phyloP scores from a whole-genome alignment of 2,113 vertebrate species.

The Alaudala cheleensis region DNA sequence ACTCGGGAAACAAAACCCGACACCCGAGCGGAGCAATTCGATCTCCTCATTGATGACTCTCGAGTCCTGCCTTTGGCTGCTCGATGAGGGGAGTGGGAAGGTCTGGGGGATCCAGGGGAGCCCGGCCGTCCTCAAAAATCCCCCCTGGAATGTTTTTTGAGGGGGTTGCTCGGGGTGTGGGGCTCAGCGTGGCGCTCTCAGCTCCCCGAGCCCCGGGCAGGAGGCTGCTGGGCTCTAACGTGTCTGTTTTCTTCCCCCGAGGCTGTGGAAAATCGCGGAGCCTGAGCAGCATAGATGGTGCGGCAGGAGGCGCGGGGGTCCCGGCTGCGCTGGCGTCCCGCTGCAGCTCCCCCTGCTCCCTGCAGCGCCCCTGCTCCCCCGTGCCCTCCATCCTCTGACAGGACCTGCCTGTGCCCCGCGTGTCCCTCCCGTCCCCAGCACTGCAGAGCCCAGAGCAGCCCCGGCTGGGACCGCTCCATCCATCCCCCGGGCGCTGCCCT shows the following conservation, averaged over 20 bases:
- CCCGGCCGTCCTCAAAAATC: not conserved
- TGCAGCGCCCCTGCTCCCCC: constrained; percentile 57
- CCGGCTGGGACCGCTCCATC: not conserved
- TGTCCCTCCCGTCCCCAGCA: not conserved
- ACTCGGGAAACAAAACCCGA: not conserved
- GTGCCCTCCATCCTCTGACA: constrained; percentile 40
- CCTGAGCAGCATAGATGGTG: constrained; percentile 63
- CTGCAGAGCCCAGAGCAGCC: no score
- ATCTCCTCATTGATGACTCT: not conserved
- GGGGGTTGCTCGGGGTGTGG: not conserved
- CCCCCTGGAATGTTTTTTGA: fast-evolving
- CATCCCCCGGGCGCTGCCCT: not conserved
- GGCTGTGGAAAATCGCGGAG: constrained; percentile 69
- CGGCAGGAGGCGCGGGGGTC: constrained; percentile 54
- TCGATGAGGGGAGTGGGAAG: not conserved
- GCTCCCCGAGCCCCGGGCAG: not conserved
- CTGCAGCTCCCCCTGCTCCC: constrained; percentile 69
- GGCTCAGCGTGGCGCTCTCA: not conserved
- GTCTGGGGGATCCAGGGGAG: not conserved
- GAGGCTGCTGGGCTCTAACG: not conserved
- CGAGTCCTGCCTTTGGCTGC: not conserved
- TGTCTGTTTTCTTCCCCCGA: constrained; percentile 68
- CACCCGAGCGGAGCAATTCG: fast-evolving
- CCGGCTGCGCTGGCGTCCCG: constrained; percentile 39
- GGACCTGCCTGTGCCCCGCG: not conserved